These are phyloP conservation scores for Eucera pruinosa DNA, from an alignment of 2,888 invertebrate species.

Conservation along the genomic window DNA sequence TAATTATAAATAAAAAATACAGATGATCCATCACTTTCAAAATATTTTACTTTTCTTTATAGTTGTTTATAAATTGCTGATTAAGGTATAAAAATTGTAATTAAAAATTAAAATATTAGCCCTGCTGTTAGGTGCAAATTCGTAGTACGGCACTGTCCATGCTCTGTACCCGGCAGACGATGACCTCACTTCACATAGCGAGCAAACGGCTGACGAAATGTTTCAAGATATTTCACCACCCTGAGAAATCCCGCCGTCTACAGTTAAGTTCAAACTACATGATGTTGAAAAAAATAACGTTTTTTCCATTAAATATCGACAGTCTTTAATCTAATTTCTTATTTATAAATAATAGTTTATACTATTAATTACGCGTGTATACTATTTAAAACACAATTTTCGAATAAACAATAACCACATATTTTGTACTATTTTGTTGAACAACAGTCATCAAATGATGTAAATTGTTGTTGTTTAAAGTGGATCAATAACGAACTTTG, in stretches of 20 bases:
- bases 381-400: background rate
- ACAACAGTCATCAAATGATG: background rate
- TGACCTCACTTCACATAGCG: constrained; percentile 60
- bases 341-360: background rate
- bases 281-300: constrained; percentile 13
- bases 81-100: background rate
- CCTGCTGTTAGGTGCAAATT: background rate
- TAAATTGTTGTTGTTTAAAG: background rate
- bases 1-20: background rate
- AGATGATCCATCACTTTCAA: background rate
- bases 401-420: background rate
- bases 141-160: constrained; percentile 35
- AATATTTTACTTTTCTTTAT: background rate
- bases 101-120: background rate
- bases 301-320: background rate
- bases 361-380: no score
- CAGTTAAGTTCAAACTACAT: constrained; percentile 30
- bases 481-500: background rate
- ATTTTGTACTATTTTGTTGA: background rate
- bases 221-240: constrained; percentile 58
- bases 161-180: constrained; percentile 43
- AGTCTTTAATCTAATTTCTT: background rate
- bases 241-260: constrained; percentile 27
- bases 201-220: constrained; percentile 61
- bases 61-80: no score